These are phyloP conservation scores for Conus ventricosus DNA, from an alignment of 1,140 invertebrate species.

Conservation along the genomic window DNA sequence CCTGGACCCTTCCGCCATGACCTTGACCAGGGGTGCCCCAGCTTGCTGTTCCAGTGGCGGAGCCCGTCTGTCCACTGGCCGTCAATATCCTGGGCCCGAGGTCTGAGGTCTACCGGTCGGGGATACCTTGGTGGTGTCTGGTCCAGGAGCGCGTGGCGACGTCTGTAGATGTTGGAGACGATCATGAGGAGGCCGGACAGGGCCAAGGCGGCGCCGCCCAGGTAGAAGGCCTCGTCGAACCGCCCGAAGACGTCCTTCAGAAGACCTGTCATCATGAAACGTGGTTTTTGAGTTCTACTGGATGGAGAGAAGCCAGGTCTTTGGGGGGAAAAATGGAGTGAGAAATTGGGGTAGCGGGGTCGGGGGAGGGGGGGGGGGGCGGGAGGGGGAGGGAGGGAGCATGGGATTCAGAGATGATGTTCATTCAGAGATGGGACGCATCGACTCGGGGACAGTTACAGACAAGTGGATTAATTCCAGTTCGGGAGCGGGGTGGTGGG, in stretches of 20 bases:
- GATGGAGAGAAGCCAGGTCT: background rate
- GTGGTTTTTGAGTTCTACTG: too few species aligned
- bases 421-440: too few species aligned
- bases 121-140: background rate
- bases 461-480: too few species aligned
- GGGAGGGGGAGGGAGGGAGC: background rate
- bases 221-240: conserved; percentile 58
- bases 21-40: background rate
- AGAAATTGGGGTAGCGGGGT: background rate
- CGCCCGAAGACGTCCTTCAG: conserved; percentile 56
- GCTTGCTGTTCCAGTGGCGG: background rate
- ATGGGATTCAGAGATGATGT: background rate
- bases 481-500: too few species aligned
- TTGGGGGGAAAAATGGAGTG: too few species aligned
- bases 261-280: conserved; percentile 37
- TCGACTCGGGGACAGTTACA: too few species aligned
- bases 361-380: background rate
- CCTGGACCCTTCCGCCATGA: background rate
- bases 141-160: background rate
- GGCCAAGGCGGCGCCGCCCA: conserved; percentile 51
- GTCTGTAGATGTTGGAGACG: conserved; percentile 43
- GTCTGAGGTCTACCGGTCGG: background rate
- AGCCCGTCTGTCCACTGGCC: background rate
- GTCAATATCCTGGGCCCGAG: background rate
- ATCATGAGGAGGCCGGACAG: conserved; percentile 52